Conservation (phyloP, 2,113 vertebrate genomes). For the Struthidea cinerea region DNA sequence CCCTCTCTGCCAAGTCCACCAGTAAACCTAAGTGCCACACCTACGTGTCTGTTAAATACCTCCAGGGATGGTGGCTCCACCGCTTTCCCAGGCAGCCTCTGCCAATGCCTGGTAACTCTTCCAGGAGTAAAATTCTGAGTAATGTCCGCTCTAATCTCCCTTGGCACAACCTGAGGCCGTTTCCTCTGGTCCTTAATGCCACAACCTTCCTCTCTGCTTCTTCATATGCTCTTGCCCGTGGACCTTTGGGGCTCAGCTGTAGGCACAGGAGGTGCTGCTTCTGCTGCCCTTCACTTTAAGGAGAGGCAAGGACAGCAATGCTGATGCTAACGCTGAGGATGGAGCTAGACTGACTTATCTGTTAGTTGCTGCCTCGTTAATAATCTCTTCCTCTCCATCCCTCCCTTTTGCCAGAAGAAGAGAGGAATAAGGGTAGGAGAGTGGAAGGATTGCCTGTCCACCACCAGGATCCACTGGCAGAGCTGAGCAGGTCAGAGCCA, state of each 20-base stretch:
- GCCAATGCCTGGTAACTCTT: too few relatives aligned
- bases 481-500: neutral
- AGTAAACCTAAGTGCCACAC: neutral
- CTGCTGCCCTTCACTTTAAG: neutral
- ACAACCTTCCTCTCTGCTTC: neutral
- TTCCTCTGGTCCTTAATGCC: neutral
- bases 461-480: neutral
- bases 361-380: neutral
- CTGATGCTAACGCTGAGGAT: neutral
- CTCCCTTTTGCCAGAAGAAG: neutral
- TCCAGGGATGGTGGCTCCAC: too few relatives aligned
- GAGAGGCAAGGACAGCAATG: neutral
- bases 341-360: neutral
- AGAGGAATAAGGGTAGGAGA: neutral
- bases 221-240: accelerated
- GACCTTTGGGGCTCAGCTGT: neutral
- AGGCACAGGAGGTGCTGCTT: neutral
- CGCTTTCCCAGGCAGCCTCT: too few relatives aligned
- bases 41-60: neutral
- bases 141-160: too few relatives aligned
- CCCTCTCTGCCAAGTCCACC: neutral
- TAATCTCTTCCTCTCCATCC: neutral
- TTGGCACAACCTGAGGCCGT: neutral
- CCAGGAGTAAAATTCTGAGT: too few relatives aligned
- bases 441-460: neutral